A percentile compares a stretch with the other conserved stretches of the same genome.
Conservation (phyloP, 2,113 vertebrate genomes). For the Thermophis baileyi region DNA sequence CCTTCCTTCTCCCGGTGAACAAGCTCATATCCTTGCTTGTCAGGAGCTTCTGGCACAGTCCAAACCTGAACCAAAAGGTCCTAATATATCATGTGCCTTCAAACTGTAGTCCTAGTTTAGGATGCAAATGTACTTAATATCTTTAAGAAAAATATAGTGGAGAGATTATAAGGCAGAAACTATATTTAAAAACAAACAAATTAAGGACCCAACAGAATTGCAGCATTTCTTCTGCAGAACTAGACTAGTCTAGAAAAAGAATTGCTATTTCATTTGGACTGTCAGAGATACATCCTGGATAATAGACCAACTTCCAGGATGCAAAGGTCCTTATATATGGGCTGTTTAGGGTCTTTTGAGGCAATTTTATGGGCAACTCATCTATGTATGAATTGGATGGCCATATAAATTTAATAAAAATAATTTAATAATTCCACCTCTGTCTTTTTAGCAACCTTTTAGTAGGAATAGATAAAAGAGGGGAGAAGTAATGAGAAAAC, state of each 20-base stretch:
- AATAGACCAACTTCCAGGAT: background rate
- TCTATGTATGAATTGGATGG: background rate
- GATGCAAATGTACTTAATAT: background rate
- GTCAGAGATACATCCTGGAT: background rate
- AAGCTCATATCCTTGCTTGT: background rate
- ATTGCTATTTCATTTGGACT: background rate
- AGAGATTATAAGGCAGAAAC: background rate
- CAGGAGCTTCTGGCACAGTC: background rate
- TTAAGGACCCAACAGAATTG: background rate
- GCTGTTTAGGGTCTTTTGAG: background rate
- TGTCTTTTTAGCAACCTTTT: background rate
- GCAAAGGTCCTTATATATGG: background rate
- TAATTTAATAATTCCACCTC: background rate
- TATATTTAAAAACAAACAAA: background rate
- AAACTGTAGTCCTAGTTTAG: background rate
- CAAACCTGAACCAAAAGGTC: background rate
- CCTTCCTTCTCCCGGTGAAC: background rate
- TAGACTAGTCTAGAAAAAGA: background rate
- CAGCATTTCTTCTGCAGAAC: background rate
- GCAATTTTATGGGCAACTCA: background rate
- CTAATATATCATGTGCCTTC: background rate
- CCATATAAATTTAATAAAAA: background rate
- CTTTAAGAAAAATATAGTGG: background rate
- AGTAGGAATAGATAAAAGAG: background rate
- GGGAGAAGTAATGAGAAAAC: background rate